phyloP scores from a whole-genome alignment of 1,140 invertebrate genomes.

The Pseudobourletiella spinata region DNA sequence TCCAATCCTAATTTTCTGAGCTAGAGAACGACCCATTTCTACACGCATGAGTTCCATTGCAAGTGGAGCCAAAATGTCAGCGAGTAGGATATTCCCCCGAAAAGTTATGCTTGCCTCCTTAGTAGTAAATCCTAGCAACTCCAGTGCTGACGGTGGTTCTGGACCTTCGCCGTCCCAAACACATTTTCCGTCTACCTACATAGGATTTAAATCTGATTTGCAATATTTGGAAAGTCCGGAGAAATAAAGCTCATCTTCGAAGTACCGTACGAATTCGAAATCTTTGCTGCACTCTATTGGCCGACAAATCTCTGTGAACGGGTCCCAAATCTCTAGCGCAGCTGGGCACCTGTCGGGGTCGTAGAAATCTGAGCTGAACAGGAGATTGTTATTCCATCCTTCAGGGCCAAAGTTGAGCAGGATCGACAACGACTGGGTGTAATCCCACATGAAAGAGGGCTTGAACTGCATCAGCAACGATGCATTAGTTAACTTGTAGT shows the following conservation, averaged over 20 bases:
- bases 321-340: conserved; percentile 3
- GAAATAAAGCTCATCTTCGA: too few species aligned
- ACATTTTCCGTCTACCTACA: background rate
- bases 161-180: background rate
- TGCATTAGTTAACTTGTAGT: too few species aligned
- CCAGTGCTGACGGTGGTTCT: background rate
- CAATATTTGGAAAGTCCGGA: too few species aligned
- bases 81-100: background rate
- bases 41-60: background rate
- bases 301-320: background rate
- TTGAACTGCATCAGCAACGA: background rate
- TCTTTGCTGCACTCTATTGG: background rate
- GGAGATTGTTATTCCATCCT: background rate
- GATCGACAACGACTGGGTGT: background rate
- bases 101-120: conserved; percentile 1
- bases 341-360: background rate
- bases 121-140: background rate
- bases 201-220: too few species aligned
- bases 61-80: background rate
- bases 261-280: background rate
- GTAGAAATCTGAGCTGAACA: background rate
- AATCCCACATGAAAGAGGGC: background rate
- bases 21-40: background rate
- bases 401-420: conserved; percentile 2
- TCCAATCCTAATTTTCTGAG: background rate